Evolutionary conservation across 2,888 invertebrate species (phyloP).

Genomic region (Acronicta psi): DNA sequence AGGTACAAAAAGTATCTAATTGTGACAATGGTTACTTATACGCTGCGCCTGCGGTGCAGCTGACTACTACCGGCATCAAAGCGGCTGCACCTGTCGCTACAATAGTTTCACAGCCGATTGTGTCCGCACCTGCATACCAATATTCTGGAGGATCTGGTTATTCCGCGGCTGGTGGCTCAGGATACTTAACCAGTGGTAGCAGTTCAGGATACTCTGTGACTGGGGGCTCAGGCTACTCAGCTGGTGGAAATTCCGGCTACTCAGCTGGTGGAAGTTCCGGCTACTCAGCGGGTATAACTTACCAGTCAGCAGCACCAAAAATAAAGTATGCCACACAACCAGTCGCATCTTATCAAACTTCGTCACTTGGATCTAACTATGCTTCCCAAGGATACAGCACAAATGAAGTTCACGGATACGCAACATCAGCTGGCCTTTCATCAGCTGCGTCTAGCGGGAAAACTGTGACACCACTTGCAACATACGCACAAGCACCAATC

Average conservation of each 20-base stretch:
- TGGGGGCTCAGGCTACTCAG: constrained; percentile 39
- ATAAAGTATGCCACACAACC: constrained; percentile 75
- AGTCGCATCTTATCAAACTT: constrained; percentile 63
- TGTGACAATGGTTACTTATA: constrained; percentile 87
- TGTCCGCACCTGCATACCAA: constrained; percentile 54
- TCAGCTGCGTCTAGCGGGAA: constrained; percentile 67
- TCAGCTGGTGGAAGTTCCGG: constrained; percentile 44
- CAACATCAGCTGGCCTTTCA: constrained; percentile 87
- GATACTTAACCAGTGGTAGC: not conserved
- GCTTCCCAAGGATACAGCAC: constrained; percentile 58
- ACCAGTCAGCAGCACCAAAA: constrained; percentile 70
- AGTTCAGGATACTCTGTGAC: not conserved
- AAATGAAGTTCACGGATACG: constrained; percentile 87
- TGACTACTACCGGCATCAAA: constrained; percentile 78
- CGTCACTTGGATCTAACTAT: constrained; percentile 59
- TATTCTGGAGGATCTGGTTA: constrained; percentile 37
- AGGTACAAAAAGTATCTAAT: constrained; percentile 75
- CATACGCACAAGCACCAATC: constrained; percentile 87
- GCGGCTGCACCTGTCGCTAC: constrained; percentile 55
- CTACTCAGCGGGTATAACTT: constrained; percentile 59
- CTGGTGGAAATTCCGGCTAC: constrained; percentile 48
- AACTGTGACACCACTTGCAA: constrained; percentile 79
- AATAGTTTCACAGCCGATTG: constrained; percentile 53
- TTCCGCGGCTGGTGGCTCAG: not conserved
- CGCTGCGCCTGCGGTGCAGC: constrained; percentile 86